Percentiles rank a stretch among this genome's conserved stretches.
These are phyloP conservation scores for Polymixis flavicincta DNA, from an alignment of 2,888 invertebrate species.

Conservation along the genomic window DNA sequence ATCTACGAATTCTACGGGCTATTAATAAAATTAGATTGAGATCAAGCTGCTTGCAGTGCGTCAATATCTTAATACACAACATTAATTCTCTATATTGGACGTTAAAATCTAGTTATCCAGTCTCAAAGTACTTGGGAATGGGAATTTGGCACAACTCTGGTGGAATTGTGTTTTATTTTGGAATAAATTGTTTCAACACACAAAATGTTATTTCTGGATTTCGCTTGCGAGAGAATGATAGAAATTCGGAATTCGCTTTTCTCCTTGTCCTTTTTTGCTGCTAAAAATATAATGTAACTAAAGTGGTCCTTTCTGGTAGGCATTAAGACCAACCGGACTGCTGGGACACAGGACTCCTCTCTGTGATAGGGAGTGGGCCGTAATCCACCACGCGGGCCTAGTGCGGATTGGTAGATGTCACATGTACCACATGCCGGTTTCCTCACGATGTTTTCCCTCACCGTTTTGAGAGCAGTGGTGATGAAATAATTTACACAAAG, in stretches of 20 bases:
- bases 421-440: too few species aligned
- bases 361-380: too few species aligned
- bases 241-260: constrained; percentile 12
- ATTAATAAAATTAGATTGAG: background rate
- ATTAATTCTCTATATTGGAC: background rate
- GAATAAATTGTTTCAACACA: constrained; percentile 50
- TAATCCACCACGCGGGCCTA: too few species aligned
- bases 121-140: constrained; percentile 8
- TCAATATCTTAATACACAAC: background rate
- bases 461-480: too few species aligned
- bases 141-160: constrained; percentile 47
- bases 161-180: constrained; percentile 55
- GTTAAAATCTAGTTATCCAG: constrained; percentile 2
- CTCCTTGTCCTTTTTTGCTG: constrained; percentile 13
- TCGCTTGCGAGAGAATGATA: constrained; percentile 10
- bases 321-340: background rate
- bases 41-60: background rate
- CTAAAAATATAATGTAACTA: background rate
- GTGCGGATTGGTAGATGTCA: too few species aligned
- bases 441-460: too few species aligned
- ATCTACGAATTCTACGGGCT: background rate
- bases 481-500: too few species aligned
- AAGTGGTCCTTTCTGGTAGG: background rate
- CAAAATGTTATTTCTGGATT: constrained; percentile 43
- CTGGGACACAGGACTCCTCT: too few species aligned